Evolutionary conservation across 2,113 vertebrate genomes (phyloP).

Genomic region (Nycticryphes semicollaris): DNA sequence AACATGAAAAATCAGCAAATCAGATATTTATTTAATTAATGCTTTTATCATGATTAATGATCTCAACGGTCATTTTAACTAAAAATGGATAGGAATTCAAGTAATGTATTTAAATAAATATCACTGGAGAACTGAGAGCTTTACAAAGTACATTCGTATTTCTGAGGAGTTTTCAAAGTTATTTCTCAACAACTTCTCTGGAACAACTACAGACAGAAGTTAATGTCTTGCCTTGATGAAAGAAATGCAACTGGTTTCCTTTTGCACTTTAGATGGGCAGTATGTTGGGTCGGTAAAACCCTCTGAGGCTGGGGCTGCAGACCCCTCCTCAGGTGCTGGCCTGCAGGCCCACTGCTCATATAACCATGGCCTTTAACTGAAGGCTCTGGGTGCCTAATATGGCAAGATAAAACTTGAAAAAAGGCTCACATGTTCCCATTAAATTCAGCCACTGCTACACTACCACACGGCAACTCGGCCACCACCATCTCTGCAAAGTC

Average conservation of each 20-base stretch:
- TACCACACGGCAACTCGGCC: fast-evolving
- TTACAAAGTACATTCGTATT: not conserved
- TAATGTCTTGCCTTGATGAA: not conserved
- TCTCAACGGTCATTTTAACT: constrained; percentile 47
- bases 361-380: not conserved
- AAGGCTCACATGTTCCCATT: not conserved
- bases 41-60: constrained; percentile 57
- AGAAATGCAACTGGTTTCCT: not conserved
- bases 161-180: constrained; percentile 1
- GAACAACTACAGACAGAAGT: not conserved
- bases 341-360: too few relatives aligned
- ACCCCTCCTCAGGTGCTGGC: not conserved
- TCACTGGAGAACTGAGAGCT: not conserved
- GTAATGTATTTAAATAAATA: not conserved
- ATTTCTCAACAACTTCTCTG: not conserved
- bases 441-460: fast-evolving
- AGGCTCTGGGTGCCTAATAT: not conserved
- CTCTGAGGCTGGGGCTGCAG: not conserved
- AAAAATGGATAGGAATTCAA: constrained; percentile 31
- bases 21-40: constrained; percentile 55
- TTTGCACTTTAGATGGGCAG: not conserved
- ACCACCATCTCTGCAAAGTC: not conserved
- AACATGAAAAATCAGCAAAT: constrained; percentile 59
- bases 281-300: not conserved
- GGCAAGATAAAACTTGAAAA: not conserved